Evolutionary conservation across 2,113 vertebrate species (phyloP), one percentile per base, ranked within the genome.

Genomic region (Petaurus breviceps): DNA sequence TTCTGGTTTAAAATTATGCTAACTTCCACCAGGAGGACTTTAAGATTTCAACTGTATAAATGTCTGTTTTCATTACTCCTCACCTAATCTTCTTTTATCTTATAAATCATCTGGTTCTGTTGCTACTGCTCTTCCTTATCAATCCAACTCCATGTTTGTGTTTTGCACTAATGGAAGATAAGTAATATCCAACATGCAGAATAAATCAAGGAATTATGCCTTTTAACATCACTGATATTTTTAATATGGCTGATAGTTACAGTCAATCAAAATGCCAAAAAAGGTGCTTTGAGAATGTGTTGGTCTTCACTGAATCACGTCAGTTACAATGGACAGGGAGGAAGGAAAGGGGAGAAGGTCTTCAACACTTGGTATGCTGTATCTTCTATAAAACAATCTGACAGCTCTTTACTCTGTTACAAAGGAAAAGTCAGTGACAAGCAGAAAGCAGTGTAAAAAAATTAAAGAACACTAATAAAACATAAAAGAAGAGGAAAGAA

Each of bases 231-330:
- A 97, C 98, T 96, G 98, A 96, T 96, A 95, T 97, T 97, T 98
- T 90, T 97, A 93, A 95, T 95, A 95, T 98, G 98, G 98, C 98
- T 97, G 97, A 96, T 68, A 3, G 68, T 43, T 0, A 95, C 96
- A 97, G 97, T 98, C 98, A 97, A 97, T 98, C 98, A 98, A 97
- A 95, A 90, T 54, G 94, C 90, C 25, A 95, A 25, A 28, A 94
- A 95, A 25, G 47, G 96, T 61, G n/a, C 93, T 90, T 89, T 90
- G 84, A 77, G 89, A 95, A 95, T 3, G 55, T 11, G 91, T 96
- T 97, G 91, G 96, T 97, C 2, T 37, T 93, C 61, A 14, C 52
- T 0, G 53, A 2, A 53, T 50, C 5, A 90, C 0, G 0, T 50
- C 77, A 93, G 95, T 90, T 0, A 22, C 47, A 8, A 9, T 12